Base-by-base conservation (phyloP, 2,113 vertebrate species). In the Lepus europaeus region DNA sequence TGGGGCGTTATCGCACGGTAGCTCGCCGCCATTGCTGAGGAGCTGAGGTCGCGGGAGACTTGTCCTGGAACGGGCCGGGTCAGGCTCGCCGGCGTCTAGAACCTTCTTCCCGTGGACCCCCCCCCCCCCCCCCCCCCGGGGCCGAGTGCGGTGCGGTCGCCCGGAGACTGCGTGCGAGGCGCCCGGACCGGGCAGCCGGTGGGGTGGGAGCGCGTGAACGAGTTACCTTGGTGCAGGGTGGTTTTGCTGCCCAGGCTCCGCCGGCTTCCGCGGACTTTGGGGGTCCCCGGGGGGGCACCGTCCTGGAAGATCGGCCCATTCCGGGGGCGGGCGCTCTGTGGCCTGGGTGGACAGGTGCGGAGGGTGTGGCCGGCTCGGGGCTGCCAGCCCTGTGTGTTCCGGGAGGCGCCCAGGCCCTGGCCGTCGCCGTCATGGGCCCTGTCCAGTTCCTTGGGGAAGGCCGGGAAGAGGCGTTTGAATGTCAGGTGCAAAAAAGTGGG, bases 321-420 rank as follows among this genome's bases (percentile, higher is more conserved):
- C 39, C 5, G 39, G 0, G 19, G 33, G 0, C 1, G 39, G 36
- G 12, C 0, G 1, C 5, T 19, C 0, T 0, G 0, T 14, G 45
- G 14, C 76, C 63, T 3, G 31, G 14, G 16, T 3, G 9, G n/a
- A 4, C 2, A 22, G 22, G 22, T 6, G 9, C 31, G 0, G 1
- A 64, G 29, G 3, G 0, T 4, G 17, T 9, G 13, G 74, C 39
- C 3, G 17, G 39, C 39, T 39, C 39, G 4, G 4, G 39, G 4
- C 39, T 1, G n/a, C 16, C 49, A 0, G 29, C 27, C 3, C 9
- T 17, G 59, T 31, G 27, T 14, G 16, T 27, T 36, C 59, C 6
- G 16, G 33, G 25, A 12, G 45, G 1, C 12, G 45, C 19, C 9
- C 36, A 14, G 49, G 20, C 25, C 27, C 19, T 7, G 39, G 69